These are phyloP conservation scores for Cavia porcellus DNA, from an alignment of 2,113 vertebrate species.

Conservation along the genomic window DNA sequence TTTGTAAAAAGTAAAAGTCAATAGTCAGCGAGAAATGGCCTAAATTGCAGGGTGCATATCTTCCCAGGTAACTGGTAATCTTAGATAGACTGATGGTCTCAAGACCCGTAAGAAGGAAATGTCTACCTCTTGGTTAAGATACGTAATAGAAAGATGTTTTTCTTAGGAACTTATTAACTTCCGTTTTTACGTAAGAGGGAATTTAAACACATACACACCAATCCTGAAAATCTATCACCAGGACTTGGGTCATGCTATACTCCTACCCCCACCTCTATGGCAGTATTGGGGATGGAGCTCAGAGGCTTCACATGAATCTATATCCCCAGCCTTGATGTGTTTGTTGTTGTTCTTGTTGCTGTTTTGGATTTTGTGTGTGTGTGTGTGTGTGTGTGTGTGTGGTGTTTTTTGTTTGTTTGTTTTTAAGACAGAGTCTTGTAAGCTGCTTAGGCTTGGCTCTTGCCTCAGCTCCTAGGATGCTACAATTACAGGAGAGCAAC, in stretches of 20 bases:
- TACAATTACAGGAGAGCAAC: not conserved
- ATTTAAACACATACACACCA: not conserved
- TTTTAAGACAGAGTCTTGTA: not conserved
- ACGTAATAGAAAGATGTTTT: not conserved
- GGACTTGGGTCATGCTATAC: not conserved
- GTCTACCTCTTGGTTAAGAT: not conserved
- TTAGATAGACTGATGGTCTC: not conserved
- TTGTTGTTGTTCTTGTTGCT: no score
- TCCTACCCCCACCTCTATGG: not conserved
- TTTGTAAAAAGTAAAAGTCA: not conserved
- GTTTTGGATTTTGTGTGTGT: no score
- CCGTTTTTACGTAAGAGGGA: not conserved
- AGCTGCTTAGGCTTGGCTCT: not conserved
- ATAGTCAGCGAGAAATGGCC: not conserved
- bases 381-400: no score
- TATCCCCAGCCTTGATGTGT: not conserved
- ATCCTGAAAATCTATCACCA: constrained; percentile 32
- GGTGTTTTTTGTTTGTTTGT: not conserved
- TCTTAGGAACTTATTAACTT: constrained; percentile 29
- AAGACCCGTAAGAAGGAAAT: not conserved
- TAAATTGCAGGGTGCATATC: not conserved
- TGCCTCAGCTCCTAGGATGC: not conserved
- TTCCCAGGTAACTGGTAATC: not conserved
- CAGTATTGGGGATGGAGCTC: not conserved
- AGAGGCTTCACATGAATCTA: not conserved